These are phyloP conservation scores for Picathartes gymnocephalus DNA, from an alignment of 2,113 vertebrate species.

Conservation along the genomic window DNA sequence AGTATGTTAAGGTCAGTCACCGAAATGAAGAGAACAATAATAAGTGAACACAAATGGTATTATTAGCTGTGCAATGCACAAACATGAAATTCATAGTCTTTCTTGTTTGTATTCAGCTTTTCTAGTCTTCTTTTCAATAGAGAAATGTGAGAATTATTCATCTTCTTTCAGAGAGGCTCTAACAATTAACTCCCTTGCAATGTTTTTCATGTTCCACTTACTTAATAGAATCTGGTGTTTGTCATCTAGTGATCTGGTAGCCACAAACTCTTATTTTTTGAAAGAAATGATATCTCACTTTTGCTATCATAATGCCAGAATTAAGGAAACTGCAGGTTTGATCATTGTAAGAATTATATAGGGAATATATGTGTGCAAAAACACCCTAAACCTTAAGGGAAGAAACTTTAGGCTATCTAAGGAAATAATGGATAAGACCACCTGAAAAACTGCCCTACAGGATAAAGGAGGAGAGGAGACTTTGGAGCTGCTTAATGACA, in stretches of 20 bases:
- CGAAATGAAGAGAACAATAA: neutral
- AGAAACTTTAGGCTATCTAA: neutral
- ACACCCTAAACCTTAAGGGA: neutral
- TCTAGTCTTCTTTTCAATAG: neutral
- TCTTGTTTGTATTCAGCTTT: neutral
- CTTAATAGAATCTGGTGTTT: neutral
- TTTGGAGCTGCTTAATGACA: rapidly evolving
- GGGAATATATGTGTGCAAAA: rapidly evolving
- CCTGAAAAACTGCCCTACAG: neutral
- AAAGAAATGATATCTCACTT: neutral
- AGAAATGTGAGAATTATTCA: neutral
- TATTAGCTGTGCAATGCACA: neutral
- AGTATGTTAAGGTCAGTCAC: neutral
- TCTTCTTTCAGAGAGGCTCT: neutral
- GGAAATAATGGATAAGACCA: neutral
- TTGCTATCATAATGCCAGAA: neutral
- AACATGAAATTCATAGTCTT: neutral
- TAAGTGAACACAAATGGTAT: neutral
- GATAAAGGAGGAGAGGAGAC: neutral
- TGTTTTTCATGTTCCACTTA: neutral
- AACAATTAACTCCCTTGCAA: neutral
- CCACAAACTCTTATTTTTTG: neutral
- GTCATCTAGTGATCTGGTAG: neutral
- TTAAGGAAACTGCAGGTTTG: neutral
- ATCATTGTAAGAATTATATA: neutral